Evolutionary conservation across 1,140 invertebrate genomes (phyloP).

Genomic region (Caenorhabditis briggsae): DNA sequence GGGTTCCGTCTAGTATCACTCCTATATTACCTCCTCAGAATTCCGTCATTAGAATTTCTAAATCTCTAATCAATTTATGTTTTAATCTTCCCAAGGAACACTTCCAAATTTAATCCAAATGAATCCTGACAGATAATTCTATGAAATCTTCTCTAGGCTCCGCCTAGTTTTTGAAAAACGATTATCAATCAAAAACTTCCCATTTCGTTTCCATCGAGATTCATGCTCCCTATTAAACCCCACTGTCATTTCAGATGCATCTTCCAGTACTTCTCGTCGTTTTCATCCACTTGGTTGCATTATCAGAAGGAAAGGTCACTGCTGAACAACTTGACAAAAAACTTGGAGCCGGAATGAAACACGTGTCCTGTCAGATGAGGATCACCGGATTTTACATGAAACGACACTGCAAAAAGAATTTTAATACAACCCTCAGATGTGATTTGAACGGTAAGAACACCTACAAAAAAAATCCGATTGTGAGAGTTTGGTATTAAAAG

Average conservation of each 20-base stretch:
- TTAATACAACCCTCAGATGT: conserved; percentile 35
- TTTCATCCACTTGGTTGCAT: neutral
- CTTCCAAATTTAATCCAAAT: neutral
- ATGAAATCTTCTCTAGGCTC: neutral
- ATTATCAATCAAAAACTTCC: neutral
- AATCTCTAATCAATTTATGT: neutral
- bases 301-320: conserved; percentile 24
- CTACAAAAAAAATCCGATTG: neutral
- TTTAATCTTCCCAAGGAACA: conserved; percentile 12
- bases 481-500: neutral
- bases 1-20: conserved; percentile 8
- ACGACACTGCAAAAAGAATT: conserved; percentile 35
- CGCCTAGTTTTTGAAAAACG: neutral
- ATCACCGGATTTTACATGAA: conserved; percentile 48
- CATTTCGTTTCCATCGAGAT: neutral
- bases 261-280: neutral
- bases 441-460: conserved; percentile 30
- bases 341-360: conserved; percentile 32
- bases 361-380: conserved; percentile 41
- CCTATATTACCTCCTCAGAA: neutral
- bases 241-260: conserved; percentile 1
- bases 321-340: conserved; percentile 15
- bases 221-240: neutral
- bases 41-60: no score
- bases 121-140: neutral